Base-by-base conservation (phyloP, 2,888 invertebrate species). In the Ganaspis brasiliensis region DNA sequence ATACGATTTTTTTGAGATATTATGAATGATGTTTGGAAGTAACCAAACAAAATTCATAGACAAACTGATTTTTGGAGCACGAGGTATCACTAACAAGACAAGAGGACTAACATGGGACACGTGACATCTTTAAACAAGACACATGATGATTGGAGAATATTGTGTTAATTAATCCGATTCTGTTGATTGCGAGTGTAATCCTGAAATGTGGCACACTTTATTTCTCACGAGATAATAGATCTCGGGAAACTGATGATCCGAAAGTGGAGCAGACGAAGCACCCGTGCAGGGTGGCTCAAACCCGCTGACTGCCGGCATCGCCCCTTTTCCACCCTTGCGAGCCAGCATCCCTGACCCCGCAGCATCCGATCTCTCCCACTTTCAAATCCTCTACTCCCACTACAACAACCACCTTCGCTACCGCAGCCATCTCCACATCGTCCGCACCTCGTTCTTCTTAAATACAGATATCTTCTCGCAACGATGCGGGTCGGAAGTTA, bases 241-340 rank as follows among this genome's bases (percentile, higher is more conserved):
- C 40, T 67, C 6, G 45, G 8, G 8, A 40, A 67, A 21, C 14
- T 45, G n/a, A 49, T 31, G 24, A 73, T 75, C 37, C 12, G 70
- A 56, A 37, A 74, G 73, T 67, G 56, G 76, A 67, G 55, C 73
- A 79, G 78, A 84, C 80, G 80, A 77, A 81, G 81, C 82, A 82
- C 82, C 89, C 89, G 89, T 86, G 81, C 89, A 70, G 87, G 77
- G 86, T 88, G 89, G 86, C 89, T 85, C 85, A 84, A 86, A 85
- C 87, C 85, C 89, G 87, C 88, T 88, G 89, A 90, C 90, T 90
- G 90, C 81, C 88, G 86, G 86, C 86, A 84, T 89, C 87, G 88
- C 87, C 89, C 87, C 88, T 88, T 88, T 87, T 83, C 86, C 89
- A 86, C 83, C 89, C 89, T 86, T 86, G 63, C 61, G 63, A 67